Evolutionary conservation across 2,888 invertebrate species (phyloP).

Genomic region (Thera britannica): DNA sequence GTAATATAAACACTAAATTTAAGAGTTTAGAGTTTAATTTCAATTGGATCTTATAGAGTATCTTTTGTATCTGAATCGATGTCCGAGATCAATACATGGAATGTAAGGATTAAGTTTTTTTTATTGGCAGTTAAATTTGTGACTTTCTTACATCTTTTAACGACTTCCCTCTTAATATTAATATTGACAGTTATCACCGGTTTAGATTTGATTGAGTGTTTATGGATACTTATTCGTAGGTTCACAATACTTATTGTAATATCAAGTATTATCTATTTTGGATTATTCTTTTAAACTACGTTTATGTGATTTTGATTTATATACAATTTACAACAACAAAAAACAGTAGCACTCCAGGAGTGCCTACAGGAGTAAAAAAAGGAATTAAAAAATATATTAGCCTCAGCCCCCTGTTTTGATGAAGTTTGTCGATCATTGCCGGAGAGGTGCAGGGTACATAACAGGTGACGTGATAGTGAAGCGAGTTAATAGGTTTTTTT

Average conservation of each 20-base stretch:
- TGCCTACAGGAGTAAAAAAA: too few species aligned
- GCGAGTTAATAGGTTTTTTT: too few species aligned
- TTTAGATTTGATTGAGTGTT: slow-evolving; percentile 27
- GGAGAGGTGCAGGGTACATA: too few species aligned
- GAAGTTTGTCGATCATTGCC: too few species aligned
- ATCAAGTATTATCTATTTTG: not conserved
- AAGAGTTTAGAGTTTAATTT: not conserved
- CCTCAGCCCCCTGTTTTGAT: too few species aligned
- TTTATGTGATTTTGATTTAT: not conserved
- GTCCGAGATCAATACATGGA: slow-evolving; percentile 69
- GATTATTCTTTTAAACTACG: not conserved
- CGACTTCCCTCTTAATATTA: slow-evolving; percentile 34
- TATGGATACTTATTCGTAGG: slow-evolving; percentile 13
- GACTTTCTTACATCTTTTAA: slow-evolving; percentile 33
- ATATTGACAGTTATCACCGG: slow-evolving; percentile 26
- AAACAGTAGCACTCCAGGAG: too few species aligned
- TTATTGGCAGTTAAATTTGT: slow-evolving; percentile 35
- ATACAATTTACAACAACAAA: too few species aligned
- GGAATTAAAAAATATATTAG: too few species aligned
- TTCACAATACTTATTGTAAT: not conserved
- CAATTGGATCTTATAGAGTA: slow-evolving; percentile 35
- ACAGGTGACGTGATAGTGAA: too few species aligned
- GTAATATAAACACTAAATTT: not conserved
- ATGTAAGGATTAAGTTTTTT: slow-evolving; percentile 59
- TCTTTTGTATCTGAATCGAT: slow-evolving; percentile 62